A percentile compares a stretch with the other conserved stretches of the same genome.
phyloP scores from a whole-genome alignment of 1,140 invertebrate genomes.

The Procambarus virginalis region DNA sequence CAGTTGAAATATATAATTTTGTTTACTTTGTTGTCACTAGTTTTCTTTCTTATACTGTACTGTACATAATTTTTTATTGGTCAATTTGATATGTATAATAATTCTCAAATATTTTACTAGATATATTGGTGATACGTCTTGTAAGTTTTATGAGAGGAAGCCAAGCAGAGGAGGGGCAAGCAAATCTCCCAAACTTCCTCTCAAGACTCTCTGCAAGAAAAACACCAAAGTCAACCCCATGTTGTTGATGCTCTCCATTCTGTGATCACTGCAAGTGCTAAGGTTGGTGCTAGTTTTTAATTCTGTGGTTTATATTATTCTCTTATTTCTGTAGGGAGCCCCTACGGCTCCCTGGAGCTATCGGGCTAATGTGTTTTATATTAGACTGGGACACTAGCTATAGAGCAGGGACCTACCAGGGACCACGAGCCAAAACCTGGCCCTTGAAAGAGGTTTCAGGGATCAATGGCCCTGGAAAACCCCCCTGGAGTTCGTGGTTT shows the following conservation, averaged over 20 bases:
- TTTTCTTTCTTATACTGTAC: not conserved
- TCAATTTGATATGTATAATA: not conserved
- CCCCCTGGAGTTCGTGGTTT: too few relatives aligned
- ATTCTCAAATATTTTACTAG: not conserved
- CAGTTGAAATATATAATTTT: too few relatives aligned
- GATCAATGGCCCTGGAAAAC: too few relatives aligned
- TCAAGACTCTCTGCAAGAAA: conserved; percentile 5
- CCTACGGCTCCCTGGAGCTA: too few relatives aligned
- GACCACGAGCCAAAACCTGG: too few relatives aligned
- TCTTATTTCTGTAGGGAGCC: too few relatives aligned
- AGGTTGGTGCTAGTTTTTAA: not conserved
- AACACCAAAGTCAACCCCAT: conserved; percentile 29
- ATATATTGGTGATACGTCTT: not conserved
- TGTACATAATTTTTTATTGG: not conserved
- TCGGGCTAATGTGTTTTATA: too few relatives aligned
- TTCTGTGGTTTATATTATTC: too few relatives aligned
- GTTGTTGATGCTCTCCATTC: conserved; percentile 48
- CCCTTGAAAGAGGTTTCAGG: too few relatives aligned
- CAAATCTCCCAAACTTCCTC: not conserved
- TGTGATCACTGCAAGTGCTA: conserved; percentile 49
- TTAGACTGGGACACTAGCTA: too few relatives aligned
- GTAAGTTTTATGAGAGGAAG: not conserved
- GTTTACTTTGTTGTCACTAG: too few relatives aligned
- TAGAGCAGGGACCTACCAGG: too few relatives aligned
- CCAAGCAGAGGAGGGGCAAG: not conserved